phyloP scores from a whole-genome alignment of 1,140 invertebrate species.

The Microplitis demolitor region DNA sequence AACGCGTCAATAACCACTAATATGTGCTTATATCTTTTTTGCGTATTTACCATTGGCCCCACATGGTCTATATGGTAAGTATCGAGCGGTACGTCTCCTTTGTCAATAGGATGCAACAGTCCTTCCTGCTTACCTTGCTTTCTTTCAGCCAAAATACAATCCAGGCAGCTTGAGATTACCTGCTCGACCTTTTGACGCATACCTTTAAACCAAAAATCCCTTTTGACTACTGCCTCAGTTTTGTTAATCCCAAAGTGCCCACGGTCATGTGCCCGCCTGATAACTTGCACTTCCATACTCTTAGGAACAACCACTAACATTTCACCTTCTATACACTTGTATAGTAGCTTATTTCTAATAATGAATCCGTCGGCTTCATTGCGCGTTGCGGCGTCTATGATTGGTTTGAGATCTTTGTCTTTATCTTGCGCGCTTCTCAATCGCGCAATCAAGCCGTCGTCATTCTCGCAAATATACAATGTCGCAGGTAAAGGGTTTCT shows the following conservation, averaged over 20 bases:
- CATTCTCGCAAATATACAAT: neutral
- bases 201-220: conserved; percentile 48
- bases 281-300: neutral
- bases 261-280: neutral
- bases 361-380: conserved; percentile 10
- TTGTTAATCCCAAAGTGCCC: conserved; percentile 37
- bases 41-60: conserved; percentile 31
- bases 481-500: conserved; percentile 22
- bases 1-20: conserved; percentile 38
- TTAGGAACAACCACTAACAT: conserved; percentile 18
- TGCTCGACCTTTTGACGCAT: conserved; percentile 35
- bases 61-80: conserved; percentile 47
- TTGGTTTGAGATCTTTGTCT: neutral
- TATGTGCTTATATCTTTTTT: conserved; percentile 29
- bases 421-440: conserved; percentile 5
- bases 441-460: neutral
- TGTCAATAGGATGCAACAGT: conserved; percentile 42
- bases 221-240: conserved; percentile 45
- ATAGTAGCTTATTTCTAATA: conserved; percentile 30
- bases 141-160: conserved; percentile 46
- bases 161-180: conserved; percentile 44
- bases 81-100: conserved; percentile 35
- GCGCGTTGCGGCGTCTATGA: neutral
- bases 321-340: conserved; percentile 33
- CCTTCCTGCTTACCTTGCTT: conserved; percentile 36